Conservation (phyloP, 2,888 invertebrate species). For the Ophonus ardosiacus region DNA sequence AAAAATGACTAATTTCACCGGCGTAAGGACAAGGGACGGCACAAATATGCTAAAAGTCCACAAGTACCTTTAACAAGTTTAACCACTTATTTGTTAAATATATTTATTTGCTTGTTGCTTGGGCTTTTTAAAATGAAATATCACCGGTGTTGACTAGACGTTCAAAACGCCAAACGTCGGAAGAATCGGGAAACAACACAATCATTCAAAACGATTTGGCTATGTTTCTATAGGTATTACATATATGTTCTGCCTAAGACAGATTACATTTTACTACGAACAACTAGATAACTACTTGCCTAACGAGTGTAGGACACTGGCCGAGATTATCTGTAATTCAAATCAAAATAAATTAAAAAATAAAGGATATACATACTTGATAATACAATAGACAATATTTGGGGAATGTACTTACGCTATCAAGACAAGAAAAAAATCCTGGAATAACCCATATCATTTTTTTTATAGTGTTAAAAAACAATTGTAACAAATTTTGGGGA, state of each 20-base stretch:
- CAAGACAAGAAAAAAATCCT: too few relatives aligned
- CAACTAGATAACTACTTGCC: constrained; percentile 48
- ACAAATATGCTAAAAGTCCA: constrained; percentile 35
- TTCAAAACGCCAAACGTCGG: constrained; percentile 41
- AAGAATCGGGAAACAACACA: constrained; percentile 59
- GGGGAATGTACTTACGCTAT: too few relatives aligned
- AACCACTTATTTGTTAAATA: background rate
- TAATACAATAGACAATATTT: too few relatives aligned
- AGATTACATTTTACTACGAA: constrained; percentile 54
- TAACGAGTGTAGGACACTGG: constrained; percentile 20
- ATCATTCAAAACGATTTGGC: constrained; percentile 53
- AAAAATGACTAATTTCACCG: constrained; percentile 24
- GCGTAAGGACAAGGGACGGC: constrained; percentile 48
- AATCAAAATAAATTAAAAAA: background rate
- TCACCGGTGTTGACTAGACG: constrained; percentile 22
- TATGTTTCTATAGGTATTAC: constrained; percentile 57
- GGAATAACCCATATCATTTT: too few relatives aligned
- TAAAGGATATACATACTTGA: background rate
- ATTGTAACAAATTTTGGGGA: too few relatives aligned
- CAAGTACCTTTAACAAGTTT: constrained; percentile 16
- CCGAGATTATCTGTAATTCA: background rate
- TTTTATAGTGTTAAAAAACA: too few relatives aligned
- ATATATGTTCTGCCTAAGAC: constrained; percentile 25
- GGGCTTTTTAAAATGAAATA: constrained; percentile 5
- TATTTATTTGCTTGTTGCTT: constrained; percentile 17